Evolutionary conservation across 2,797 vertebrate genomes (phyloP), one percentile per base, ranked within the genome.

Genomic region (Sylvilagus floridanus): DNA sequence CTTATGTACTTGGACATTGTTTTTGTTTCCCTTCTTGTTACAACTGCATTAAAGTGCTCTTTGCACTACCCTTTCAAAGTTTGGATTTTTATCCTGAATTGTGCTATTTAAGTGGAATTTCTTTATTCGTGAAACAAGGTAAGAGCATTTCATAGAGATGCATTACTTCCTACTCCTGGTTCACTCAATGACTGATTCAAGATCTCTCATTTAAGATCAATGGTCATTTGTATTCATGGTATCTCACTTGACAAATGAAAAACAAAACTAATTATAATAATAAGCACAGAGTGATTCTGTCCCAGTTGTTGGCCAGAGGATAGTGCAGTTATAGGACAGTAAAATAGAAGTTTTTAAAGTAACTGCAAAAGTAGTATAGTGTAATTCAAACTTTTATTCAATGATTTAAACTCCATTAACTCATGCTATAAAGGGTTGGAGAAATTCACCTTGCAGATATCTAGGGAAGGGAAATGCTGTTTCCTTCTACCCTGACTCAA

Each of bases 101-200:
- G 7, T 79, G 16, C 62, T 37, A 77, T 47, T 93, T 77, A 35
- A 72, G 73, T 54, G 79, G 11, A 63, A 92, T 87, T 82, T 77
- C 7, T 24, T 85, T 69, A 42, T 50, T 94, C 62, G 75, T 50
- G 32, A 63, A 24, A 52, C 28, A 93, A 7, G 21, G 1, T 47
- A n/a, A 87, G 37, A 57, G 30, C 42, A 79, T 92, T 86, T 54
- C 52, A 83, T 28, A 79, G 71, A 77, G 28, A 63, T 26, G 2
- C 50, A 68, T 76, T 81, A 26, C 42, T 60, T 92, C 32, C 42
- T 69, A 47, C 14, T 52, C 93, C 62, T 82, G 28, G 90, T 54
- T 95, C 37, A 90, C 66, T 90, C n/a, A 73, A n/a, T 60, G 57
- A 1, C 11, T 47, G 69, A 83, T 9, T 75, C 54, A 93, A 89